Evolutionary conservation across 2,888 invertebrate genomes (phyloP).

Genomic region (Hemicrepidius hirtus): DNA sequence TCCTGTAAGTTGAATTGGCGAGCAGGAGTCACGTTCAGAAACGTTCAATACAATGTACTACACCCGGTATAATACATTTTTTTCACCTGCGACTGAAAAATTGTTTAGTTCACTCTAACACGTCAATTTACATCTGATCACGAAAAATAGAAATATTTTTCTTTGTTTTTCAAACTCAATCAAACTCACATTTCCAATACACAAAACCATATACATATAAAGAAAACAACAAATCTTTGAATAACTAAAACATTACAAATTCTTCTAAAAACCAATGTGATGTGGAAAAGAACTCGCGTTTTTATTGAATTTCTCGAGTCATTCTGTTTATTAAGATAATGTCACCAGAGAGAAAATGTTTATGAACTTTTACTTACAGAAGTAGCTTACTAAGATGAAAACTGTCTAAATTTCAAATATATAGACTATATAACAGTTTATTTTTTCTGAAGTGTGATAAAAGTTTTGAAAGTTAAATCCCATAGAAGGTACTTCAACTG

Average conservation of each 20-base stretch:
- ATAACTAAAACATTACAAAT: no score
- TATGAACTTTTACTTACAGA: constrained; percentile 18
- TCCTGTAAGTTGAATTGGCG: no score
- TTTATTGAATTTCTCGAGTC: constrained; percentile 20
- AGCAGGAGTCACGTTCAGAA: no score
- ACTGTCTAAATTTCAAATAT: constrained; percentile 21
- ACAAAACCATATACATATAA: background rate
- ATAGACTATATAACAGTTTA: background rate
- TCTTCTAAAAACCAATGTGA: background rate
- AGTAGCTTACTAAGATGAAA: constrained; percentile 8
- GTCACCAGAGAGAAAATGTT: constrained; percentile 19
- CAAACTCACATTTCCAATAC: background rate
- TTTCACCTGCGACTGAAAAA: background rate
- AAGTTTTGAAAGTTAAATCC: background rate
- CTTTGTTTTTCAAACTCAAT: background rate
- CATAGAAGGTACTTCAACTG: no score
- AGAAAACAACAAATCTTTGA: background rate
- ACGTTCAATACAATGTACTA: no score
- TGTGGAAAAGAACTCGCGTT: background rate
- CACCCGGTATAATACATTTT: no score
- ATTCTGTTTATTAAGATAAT: constrained; percentile 26
- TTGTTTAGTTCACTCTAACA: background rate
- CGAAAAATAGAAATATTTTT: background rate
- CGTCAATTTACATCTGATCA: background rate
- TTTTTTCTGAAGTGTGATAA: background rate